Percentiles rank a stretch among this genome's conserved stretches.
These are phyloP conservation scores for Ophraella communa DNA, from an alignment of 2,888 invertebrate genomes.

Conservation along the genomic window DNA sequence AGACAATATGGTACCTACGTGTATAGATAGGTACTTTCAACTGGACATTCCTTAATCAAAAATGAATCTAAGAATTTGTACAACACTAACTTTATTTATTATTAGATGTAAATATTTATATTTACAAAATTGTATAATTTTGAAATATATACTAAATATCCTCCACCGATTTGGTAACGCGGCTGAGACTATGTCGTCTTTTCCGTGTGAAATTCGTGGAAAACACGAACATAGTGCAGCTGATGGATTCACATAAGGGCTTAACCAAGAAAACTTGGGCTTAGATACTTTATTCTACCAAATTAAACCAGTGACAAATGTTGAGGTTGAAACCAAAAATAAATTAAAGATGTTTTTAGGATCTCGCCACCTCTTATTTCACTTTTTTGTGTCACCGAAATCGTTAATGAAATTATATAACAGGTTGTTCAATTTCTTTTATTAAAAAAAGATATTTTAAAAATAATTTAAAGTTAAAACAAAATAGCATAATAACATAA, in stretches of 20 bases:
- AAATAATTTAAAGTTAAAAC: neutral
- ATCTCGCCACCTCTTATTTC: conserved; percentile 7
- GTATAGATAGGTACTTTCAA: too few relatives aligned
- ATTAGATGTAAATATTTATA: neutral
- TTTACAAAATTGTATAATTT: neutral
- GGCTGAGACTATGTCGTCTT: neutral
- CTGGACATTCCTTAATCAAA: too few relatives aligned
- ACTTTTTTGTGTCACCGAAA: conserved; percentile 4
- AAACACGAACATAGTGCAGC: conserved; percentile 8
- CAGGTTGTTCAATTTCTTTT: neutral
- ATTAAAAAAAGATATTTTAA: neutral
- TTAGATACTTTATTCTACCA: conserved; percentile 14
- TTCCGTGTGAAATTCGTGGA: neutral
- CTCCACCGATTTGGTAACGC: neutral
- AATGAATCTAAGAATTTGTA: too few relatives aligned
- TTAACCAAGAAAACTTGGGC: conserved; percentile 14
- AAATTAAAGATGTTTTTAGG: conserved; percentile 16
- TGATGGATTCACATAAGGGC: conserved; percentile 19
- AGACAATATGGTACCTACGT: too few relatives aligned
- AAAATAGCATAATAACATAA: too few relatives aligned
- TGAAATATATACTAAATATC: neutral
- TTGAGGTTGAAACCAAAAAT: conserved; percentile 20
- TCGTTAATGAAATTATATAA: conserved; percentile 13
- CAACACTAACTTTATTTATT: too few relatives aligned
- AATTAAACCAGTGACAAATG: conserved; percentile 20